Conservation (phyloP, 2,113 vertebrate species). For the Ginglymostoma cirratum region DNA sequence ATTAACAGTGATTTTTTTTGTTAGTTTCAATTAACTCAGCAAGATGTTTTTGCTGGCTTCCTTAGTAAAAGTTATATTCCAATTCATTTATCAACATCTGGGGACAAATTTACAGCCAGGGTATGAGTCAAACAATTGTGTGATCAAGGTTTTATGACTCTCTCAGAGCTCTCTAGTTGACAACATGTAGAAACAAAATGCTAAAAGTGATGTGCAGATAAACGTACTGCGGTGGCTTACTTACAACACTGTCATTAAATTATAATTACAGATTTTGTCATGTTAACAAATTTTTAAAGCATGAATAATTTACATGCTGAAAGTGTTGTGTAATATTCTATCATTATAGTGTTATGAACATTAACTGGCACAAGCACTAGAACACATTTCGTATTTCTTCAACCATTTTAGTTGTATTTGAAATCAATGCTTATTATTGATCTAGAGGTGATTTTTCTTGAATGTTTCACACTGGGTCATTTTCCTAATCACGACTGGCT, state of each 20-base stretch:
- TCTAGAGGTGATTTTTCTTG: neutral
- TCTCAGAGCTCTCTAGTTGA: neutral
- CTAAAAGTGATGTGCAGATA: slow-evolving; percentile 9
- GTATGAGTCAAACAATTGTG: slow-evolving; percentile 15
- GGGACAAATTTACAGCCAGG: neutral
- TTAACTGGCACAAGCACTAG: neutral
- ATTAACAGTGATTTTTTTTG: neutral
- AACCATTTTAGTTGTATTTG: neutral
- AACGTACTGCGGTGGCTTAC: neutral
- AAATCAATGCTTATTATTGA: neutral
- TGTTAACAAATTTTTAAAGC: slow-evolving; percentile 26
- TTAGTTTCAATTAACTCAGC: neutral
- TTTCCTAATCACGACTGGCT: neutral
- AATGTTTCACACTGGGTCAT: neutral
- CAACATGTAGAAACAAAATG: neutral
- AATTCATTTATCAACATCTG: slow-evolving; percentile 21
- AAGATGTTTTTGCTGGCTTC: neutral
- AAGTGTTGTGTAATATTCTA: slow-evolving; percentile 7
- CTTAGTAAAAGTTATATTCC: slow-evolving; percentile 4
- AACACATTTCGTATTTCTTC: neutral
- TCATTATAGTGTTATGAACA: slow-evolving; percentile 9
- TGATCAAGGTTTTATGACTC: neutral
- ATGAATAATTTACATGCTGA: slow-evolving; percentile 23
- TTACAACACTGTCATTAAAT: slow-evolving; percentile 35
- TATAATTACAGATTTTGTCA: slow-evolving; percentile 36